These are phyloP conservation scores for Amphimedon queenslandica DNA, from an alignment of 37 sponge, comb jelly and placozoan species.

Conservation along the genomic window DNA sequence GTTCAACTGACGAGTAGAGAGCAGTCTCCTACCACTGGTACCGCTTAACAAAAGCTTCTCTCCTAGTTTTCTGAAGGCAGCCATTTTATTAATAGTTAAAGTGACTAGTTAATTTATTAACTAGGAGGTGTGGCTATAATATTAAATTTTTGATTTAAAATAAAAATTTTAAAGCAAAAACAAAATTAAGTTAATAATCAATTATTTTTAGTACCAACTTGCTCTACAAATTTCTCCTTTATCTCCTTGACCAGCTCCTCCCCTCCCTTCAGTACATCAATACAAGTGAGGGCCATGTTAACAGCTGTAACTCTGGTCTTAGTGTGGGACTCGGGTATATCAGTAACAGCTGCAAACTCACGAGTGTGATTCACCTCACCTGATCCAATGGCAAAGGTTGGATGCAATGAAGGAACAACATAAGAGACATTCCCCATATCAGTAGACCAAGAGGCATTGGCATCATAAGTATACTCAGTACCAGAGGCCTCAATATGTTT, in stretches of 20 bases:
- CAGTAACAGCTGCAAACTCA: slow-evolving; percentile 61
- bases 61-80: too few species aligned
- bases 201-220: not conserved
- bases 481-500: slow-evolving; percentile 16
- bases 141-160: not conserved
- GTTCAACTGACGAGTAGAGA: too few species aligned
- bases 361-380: slow-evolving; percentile 62
- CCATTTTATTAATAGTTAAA: too few species aligned
- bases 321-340: slow-evolving; percentile 51
- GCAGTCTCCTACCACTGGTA: too few species aligned
- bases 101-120: too few species aligned
- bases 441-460: slow-evolving; percentile 32
- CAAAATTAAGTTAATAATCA: not conserved
- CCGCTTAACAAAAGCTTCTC: too few species aligned
- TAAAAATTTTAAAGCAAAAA: not conserved
- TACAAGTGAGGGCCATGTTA: slow-evolving; percentile 66
- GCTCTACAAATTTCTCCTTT: not conserved
- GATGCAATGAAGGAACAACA: slow-evolving; percentile 83
- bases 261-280: slow-evolving; percentile 42
- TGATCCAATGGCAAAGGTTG: slow-evolving; percentile 52
- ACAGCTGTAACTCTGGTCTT: slow-evolving; percentile 56
- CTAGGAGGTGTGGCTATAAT: not conserved
- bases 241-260: not conserved
- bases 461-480: not conserved
- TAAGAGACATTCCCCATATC: slow-evolving; percentile 86